A percentile compares a stretch with the other conserved stretches of the same genome.
Conservation (phyloP, 2,113 vertebrate species). For the Paramisgurnus dabryanus region DNA sequence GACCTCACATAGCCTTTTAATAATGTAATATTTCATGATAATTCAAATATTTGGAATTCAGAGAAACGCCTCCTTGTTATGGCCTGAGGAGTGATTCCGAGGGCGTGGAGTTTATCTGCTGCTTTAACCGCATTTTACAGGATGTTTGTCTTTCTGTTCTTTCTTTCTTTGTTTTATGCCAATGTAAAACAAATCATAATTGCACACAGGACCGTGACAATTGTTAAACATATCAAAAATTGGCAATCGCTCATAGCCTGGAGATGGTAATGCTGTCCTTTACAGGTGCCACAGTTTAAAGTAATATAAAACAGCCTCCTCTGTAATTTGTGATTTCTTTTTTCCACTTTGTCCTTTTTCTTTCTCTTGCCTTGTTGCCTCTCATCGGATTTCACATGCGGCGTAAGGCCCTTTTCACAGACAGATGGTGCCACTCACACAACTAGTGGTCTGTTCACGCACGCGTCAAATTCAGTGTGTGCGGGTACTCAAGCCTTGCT, state of each 20-base stretch:
- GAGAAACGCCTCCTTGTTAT: constrained; percentile 28
- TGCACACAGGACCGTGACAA: constrained; percentile 63
- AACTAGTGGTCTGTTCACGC: constrained; percentile 8
- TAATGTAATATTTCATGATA: background rate
- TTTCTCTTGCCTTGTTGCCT: constrained; percentile 19
- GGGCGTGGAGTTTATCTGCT: constrained; percentile 46
- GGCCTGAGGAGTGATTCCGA: constrained; percentile 40
- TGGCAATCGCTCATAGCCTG: constrained; percentile 64
- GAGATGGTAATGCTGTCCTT: constrained; percentile 64
- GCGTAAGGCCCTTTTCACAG: constrained; percentile 6
- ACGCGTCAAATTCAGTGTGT: constrained; percentile 16
- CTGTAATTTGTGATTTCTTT: background rate
- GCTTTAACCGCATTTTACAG: constrained; percentile 59
- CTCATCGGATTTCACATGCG: constrained; percentile 41
- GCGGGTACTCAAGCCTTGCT: constrained; percentile 12
- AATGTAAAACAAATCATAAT: constrained; percentile 67
- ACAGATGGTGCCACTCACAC: constrained; percentile 38
- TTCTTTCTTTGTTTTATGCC: constrained; percentile 57
- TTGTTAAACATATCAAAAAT: constrained; percentile 68
- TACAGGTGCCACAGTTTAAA: constrained; percentile 68
- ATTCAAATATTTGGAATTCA: constrained; percentile 14
- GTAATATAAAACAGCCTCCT: constrained; percentile 64
- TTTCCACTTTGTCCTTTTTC: constrained; percentile 7
- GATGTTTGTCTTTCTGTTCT: constrained; percentile 66
- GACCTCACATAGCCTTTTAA: constrained; percentile 3